These are phyloP conservation scores for Theristicus caerulescens DNA, from an alignment of 2,113 vertebrate genomes.

Conservation along the genomic window DNA sequence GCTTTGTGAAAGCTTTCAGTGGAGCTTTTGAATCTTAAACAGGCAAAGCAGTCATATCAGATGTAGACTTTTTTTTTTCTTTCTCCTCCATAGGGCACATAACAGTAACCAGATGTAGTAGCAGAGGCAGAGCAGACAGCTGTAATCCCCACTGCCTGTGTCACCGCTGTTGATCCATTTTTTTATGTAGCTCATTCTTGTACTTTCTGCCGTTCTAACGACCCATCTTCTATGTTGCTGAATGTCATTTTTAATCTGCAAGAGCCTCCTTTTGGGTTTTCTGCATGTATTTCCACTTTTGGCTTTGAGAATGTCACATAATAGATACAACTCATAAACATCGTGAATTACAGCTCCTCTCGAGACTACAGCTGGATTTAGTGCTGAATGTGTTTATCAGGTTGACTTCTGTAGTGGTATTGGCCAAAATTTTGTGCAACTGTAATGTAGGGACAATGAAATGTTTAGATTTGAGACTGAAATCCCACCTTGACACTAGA, in stretches of 20 bases:
- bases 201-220: not conserved
- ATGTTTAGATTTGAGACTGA: conserved; percentile 5
- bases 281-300: not conserved
- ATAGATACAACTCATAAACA: not conserved
- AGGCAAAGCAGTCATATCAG: not conserved
- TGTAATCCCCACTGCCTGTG: not conserved
- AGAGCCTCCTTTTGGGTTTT: not conserved
- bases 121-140: not conserved
- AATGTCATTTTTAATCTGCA: not conserved
- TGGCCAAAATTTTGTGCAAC: not conserved
- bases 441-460: not conserved
- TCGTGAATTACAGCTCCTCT: not conserved
- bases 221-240: not conserved
- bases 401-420: not conserved
- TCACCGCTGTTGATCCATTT: not conserved
- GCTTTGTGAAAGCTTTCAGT: conserved; percentile 26
- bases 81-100: not conserved
- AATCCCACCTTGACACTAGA: not conserved
- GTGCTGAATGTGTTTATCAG: not conserved
- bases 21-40: not conserved
- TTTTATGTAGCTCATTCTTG: not conserved
- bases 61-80: not conserved
- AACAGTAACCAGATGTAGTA: not conserved
- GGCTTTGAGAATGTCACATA: not conserved
- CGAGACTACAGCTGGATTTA: not conserved